Conservation (phyloP, 2,113 vertebrate genomes). For the Amazona vittata region DNA sequence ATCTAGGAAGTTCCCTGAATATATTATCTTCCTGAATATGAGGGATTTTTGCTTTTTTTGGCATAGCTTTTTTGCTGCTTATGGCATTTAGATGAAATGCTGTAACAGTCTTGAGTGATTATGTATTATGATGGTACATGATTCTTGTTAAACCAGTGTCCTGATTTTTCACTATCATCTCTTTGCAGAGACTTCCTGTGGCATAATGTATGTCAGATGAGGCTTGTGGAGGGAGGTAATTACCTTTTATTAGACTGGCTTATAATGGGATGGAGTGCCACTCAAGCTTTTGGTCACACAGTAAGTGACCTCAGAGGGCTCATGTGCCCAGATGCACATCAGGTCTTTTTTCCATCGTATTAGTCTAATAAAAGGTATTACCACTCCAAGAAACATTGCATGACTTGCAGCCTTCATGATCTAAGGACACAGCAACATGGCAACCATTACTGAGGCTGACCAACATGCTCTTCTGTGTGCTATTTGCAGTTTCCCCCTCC, state of each 20-base stretch:
- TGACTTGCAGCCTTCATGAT: background rate
- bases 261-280: background rate
- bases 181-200: background rate
- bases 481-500: background rate
- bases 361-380: conserved; percentile 46
- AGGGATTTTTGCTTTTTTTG: background rate
- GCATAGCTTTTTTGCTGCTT: background rate
- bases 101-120: background rate
- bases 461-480: background rate
- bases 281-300: background rate
- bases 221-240: background rate
- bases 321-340: background rate
- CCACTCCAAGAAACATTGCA: background rate
- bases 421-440: background rate
- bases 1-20: background rate
- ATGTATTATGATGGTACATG: background rate
- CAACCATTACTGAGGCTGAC: background rate
- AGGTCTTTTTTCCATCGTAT: background rate
- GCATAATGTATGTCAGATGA: background rate
- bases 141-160: background rate
- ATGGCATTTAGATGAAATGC: background rate
- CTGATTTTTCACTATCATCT: background rate
- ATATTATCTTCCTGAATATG: background rate
- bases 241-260: conserved; percentile 8
- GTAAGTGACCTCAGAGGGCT: conserved; percentile 6